phyloP scores from a whole-genome alignment of 1,140 invertebrate species.

The Popillia japonica region DNA sequence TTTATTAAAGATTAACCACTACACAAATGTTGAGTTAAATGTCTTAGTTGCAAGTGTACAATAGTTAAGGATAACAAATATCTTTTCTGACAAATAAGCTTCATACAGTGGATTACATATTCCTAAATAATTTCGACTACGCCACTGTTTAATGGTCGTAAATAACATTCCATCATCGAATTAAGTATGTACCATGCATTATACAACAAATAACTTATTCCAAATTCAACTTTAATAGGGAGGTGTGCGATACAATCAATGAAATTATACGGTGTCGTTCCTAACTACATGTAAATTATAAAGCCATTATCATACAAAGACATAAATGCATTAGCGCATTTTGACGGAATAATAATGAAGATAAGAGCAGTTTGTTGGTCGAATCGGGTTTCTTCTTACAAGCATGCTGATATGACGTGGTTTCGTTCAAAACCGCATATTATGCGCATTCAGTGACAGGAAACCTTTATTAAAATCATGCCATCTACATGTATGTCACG shows the following conservation, averaged over 20 bases:
- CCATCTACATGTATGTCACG: constrained; percentile 6
- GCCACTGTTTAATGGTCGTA: not conserved
- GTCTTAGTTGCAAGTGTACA: too few relatives aligned
- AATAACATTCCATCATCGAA: not conserved
- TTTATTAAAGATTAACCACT: too few relatives aligned
- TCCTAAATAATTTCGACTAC: too few relatives aligned
- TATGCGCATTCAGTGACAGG: not conserved
- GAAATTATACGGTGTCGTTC: constrained; percentile 11
- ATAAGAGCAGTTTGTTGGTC: not conserved
- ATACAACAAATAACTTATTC: constrained; percentile 9
- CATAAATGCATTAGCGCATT: not conserved
- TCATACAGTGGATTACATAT: too few relatives aligned
- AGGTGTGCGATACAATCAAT: constrained; percentile 9
- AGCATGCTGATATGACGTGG: not conserved
- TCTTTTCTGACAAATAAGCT: too few relatives aligned
- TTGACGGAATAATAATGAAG: constrained; percentile 3
- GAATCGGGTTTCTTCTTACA: not conserved
- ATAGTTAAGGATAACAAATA: too few relatives aligned
- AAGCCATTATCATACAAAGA: constrained; percentile 11
- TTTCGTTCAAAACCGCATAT: not conserved
- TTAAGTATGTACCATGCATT: not conserved
- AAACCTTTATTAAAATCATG: constrained; percentile 7
- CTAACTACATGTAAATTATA: constrained; percentile 19
- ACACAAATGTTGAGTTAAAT: too few relatives aligned
- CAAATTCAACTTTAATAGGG: constrained; percentile 7